phyloP scores from a whole-genome alignment of 2,113 vertebrate species.

The Herpetotheres cachinnans region DNA sequence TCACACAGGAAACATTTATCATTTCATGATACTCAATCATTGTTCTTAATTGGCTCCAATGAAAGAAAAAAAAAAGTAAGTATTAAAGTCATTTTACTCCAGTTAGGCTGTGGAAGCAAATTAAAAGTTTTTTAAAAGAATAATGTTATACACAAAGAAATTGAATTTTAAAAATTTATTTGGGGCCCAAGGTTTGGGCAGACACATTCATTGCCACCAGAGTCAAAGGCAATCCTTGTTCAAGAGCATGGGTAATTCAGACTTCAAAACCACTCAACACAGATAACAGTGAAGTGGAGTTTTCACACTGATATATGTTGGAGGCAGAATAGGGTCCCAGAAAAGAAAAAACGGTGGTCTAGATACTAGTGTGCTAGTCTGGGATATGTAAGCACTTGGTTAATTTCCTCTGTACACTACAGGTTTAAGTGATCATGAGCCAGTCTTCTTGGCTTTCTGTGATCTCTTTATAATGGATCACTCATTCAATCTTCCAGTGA shows the following conservation, averaged over 20 bases:
- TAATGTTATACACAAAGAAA: background rate
- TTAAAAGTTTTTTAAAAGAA: background rate
- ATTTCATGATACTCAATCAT: background rate
- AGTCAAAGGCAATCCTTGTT: background rate
- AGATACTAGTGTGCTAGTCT: background rate
- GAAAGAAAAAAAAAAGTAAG: background rate
- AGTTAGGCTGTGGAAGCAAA: background rate
- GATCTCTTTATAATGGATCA: background rate
- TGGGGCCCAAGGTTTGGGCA: background rate
- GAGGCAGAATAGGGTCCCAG: background rate
- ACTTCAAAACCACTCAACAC: background rate
- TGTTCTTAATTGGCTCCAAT: background rate
- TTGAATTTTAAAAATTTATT: background rate
- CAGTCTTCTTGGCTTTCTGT: background rate
- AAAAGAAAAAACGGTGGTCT: background rate
- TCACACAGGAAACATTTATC: background rate
- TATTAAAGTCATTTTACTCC: background rate
- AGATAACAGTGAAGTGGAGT: background rate
- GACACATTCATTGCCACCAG: background rate
- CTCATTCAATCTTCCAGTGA: background rate
- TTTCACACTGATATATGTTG: background rate
- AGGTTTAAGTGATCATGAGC: background rate
- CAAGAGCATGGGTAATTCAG: background rate
- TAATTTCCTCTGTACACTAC: background rate
- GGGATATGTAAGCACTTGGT: background rate